Evolutionary conservation across 1,140 invertebrate species (phyloP).

Genomic region (Drosophila prosaltans): DNA sequence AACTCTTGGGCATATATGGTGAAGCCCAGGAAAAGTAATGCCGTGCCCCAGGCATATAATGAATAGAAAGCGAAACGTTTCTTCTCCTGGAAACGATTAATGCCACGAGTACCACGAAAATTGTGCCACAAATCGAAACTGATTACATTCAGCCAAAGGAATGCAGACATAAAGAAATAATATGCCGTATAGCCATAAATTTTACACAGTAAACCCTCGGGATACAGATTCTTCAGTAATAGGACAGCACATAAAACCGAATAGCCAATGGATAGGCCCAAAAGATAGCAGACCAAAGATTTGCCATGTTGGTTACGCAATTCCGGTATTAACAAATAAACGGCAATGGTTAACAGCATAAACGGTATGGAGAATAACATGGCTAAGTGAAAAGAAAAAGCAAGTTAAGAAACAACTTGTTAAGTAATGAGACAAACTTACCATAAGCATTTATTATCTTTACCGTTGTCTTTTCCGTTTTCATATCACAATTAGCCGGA

Average conservation of each 20-base stretch:
- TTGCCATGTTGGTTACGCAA: slow-evolving; percentile 89
- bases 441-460: slow-evolving; percentile 76
- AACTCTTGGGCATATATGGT: slow-evolving; percentile 84
- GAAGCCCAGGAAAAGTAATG: slow-evolving; percentile 83
- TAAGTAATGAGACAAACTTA: not conserved
- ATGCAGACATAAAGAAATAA: slow-evolving; percentile 89
- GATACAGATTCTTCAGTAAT: slow-evolving; percentile 66
- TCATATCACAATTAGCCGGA: slow-evolving; percentile 70
- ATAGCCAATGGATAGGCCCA: slow-evolving; percentile 86
- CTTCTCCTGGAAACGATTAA: slow-evolving; percentile 83
- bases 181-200: slow-evolving; percentile 86
- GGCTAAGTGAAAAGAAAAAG: slow-evolving; percentile 66
- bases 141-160: slow-evolving; percentile 91
- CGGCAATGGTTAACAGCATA: slow-evolving; percentile 87
- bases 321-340: slow-evolving; percentile 89
- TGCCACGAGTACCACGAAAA: slow-evolving; percentile 85
- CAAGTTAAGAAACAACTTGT: too few relatives aligned
- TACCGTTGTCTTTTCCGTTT: slow-evolving; percentile 49
- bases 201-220: slow-evolving; percentile 47
- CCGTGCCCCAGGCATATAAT: slow-evolving; percentile 88
- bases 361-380: slow-evolving; percentile 89
- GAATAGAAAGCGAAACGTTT: slow-evolving; percentile 88
- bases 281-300: slow-evolving; percentile 89
- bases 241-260: slow-evolving; percentile 85
- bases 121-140: slow-evolving; percentile 91